Evolutionary conservation across 2,113 vertebrate species (phyloP).

Genomic region (Neodon shergylaensis): DNA sequence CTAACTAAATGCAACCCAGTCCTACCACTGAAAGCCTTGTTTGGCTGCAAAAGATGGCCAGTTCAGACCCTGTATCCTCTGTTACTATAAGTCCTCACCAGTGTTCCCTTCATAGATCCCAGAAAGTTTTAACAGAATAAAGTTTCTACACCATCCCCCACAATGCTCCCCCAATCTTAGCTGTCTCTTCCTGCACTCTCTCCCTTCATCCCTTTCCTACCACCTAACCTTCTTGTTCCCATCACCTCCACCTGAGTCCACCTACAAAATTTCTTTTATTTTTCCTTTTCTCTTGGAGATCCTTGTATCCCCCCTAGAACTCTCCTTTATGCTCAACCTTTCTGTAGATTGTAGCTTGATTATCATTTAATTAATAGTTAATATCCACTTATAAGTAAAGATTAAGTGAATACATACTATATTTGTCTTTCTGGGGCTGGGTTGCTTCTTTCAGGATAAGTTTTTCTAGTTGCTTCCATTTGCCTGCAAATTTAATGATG

Average conservation of each 20-base stretch:
- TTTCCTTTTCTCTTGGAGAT: neutral
- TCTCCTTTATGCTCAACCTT: neutral
- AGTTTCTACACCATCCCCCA: neutral
- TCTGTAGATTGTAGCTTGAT: neutral
- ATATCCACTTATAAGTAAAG: neutral
- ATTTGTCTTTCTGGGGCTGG: neutral
- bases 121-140: neutral
- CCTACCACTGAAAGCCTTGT: neutral
- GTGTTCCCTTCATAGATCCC: no score
- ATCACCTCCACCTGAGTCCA: fast-evolving
- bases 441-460: neutral
- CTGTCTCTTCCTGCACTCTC: neutral
- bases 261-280: neutral
- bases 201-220: neutral
- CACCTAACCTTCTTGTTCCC: neutral
- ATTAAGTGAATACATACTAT: neutral
- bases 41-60: neutral
- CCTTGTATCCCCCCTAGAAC: neutral
- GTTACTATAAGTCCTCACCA: neutral
- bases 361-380: neutral
- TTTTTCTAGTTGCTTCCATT: neutral
- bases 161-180: neutral
- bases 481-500: neutral
- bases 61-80: neutral
- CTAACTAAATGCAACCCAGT: neutral